These are phyloP conservation scores for Indri indri DNA, from an alignment of 2,113 vertebrate genomes.

Conservation along the genomic window DNA sequence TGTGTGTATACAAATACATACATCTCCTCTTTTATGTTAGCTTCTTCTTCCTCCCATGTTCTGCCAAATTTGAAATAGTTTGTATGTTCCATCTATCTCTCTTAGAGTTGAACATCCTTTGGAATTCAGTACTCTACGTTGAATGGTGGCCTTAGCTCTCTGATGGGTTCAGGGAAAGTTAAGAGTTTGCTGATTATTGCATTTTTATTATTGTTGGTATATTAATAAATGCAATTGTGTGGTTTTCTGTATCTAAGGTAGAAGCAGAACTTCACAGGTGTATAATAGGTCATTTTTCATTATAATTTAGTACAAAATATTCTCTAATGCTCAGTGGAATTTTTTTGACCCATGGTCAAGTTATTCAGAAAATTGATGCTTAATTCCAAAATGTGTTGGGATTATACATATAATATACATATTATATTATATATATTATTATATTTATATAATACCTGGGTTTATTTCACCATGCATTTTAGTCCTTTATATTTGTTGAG, in stretches of 20 bases:
- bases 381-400: not conserved
- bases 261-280: not conserved
- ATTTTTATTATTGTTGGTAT: not conserved
- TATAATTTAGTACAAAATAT: not conserved
- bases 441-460: too few species aligned
- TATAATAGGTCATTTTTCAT: not conserved
- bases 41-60: not conserved
- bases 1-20: not conserved
- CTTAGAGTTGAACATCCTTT: not conserved
- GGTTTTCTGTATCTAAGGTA: not conserved
- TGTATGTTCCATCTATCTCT: not conserved
- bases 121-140: not conserved
- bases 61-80: not conserved
- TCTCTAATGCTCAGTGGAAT: not conserved
- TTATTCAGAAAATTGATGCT: not conserved
- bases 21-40: not conserved
- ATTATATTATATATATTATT: not conserved
- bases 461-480: not conserved
- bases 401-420: not conserved
- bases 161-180: not conserved
- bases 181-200: not conserved
- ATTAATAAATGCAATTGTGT: not conserved
- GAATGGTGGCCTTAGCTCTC: not conserved
- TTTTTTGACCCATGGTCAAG: not conserved
- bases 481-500: not conserved